A percentile compares a stretch with the other conserved stretches of the same genome.
Evolutionary conservation across 2,888 invertebrate genomes (phyloP).

Genomic region (Sinopyrophorus schimmeli): DNA sequence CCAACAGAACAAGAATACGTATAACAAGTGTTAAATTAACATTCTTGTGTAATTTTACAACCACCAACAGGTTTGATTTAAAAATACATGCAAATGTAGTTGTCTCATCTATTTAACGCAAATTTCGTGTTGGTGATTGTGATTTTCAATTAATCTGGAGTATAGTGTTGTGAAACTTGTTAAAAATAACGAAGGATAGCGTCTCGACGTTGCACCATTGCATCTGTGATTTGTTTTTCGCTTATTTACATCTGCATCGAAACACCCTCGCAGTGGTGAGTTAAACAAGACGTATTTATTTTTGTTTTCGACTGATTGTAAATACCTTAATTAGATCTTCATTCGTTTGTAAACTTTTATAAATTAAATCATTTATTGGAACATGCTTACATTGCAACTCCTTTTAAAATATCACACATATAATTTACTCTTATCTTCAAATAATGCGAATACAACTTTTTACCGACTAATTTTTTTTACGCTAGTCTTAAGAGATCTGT

Average conservation of each 20-base stretch:
- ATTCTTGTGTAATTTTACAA: constrained; percentile 7
- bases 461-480: no score
- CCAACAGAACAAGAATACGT: no score
- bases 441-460: no score
- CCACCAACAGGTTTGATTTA: constrained; percentile 11
- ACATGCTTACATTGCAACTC: no score
- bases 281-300: constrained; percentile 38
- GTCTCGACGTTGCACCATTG: constrained; percentile 33
- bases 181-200: constrained; percentile 33
- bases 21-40: no score
- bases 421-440: no score
- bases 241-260: constrained; percentile 36
- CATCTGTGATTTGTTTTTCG: constrained; percentile 40
- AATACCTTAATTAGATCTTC: constrained; percentile 36
- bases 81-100: no score
- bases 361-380: no score
- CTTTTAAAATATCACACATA: no score
- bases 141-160: constrained; percentile 22
- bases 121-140: constrained; percentile 17
- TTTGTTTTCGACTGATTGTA: constrained; percentile 36
- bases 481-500: no score
- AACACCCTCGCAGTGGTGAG: constrained; percentile 36
- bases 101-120: not conserved
- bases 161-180: constrained; percentile 37
- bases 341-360: constrained; percentile 12